A percentile compares a stretch with the other conserved stretches of the same genome.
Conservation (phyloP, 2,797 vertebrate species). For the Amniataba percoides region DNA sequence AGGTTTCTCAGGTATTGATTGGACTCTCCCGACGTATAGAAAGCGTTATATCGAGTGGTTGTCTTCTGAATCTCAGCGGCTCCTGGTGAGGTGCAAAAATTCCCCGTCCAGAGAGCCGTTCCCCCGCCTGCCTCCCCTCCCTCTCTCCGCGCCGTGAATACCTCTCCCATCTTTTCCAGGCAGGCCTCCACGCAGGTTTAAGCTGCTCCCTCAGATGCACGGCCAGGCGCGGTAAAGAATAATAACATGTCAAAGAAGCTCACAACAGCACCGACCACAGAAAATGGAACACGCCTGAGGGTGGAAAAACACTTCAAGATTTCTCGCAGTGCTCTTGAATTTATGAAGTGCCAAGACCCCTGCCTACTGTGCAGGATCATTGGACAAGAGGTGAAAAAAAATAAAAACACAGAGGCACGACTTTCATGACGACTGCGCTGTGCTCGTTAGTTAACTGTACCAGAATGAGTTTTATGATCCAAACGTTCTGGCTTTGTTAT, state of each 20-base stretch:
- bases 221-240: slow-evolving; percentile 70
- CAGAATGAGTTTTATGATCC: slow-evolving; percentile 3
- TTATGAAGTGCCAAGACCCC: slow-evolving; percentile 56
- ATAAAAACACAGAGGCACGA: slow-evolving; percentile 1
- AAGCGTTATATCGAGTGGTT: background rate
- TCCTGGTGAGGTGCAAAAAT: slow-evolving; percentile 22
- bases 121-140: slow-evolving; percentile 9
- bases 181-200: slow-evolving; percentile 67
- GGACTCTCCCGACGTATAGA: slow-evolving; percentile 11
- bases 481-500: background rate
- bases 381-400: slow-evolving; percentile 22
- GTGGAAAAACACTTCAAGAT: slow-evolving; percentile 69
- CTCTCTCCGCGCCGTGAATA: slow-evolving; percentile 38
- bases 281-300: slow-evolving; percentile 71
- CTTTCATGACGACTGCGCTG: slow-evolving; percentile 13
- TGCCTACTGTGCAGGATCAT: slow-evolving; percentile 43
- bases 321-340: slow-evolving; percentile 64
- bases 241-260: slow-evolving; percentile 71
- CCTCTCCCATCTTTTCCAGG: slow-evolving; percentile 69
- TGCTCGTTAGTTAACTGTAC: slow-evolving; percentile 8
- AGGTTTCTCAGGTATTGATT: background rate
- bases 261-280: slow-evolving; percentile 57
- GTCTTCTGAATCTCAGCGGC: slow-evolving; percentile 16
- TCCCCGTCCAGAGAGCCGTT: background rate
- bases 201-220: slow-evolving; percentile 69